phyloP scores from a whole-genome alignment of 1,140 invertebrate genomes.

The Cotesia vestalis region DNA sequence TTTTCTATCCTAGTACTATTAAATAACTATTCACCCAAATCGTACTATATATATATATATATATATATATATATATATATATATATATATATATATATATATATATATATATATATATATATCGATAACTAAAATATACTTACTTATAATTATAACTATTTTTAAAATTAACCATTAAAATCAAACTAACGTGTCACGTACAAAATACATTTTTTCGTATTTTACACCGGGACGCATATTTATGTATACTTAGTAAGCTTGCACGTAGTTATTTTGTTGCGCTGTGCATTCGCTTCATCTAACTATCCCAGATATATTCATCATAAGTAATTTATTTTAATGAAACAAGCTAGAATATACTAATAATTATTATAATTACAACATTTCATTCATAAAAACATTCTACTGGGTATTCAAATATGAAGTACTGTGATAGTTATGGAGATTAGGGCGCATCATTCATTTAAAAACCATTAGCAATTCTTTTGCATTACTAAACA shows the following conservation, averaged over 20 bases:
- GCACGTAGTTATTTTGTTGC: conserved; percentile 33
- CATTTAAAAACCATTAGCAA: conserved; percentile 23
- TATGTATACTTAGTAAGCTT: conserved; percentile 31
- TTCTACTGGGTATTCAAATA: not conserved
- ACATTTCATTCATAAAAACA: conserved; percentile 11
- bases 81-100: no score
- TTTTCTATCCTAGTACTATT: conserved; percentile 51
- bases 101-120: no score
- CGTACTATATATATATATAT: no score
- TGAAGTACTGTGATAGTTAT: conserved; percentile 23
- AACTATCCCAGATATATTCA: not conserved
- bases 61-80: no score
- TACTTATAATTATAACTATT: conserved; percentile 21
- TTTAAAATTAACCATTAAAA: not conserved
- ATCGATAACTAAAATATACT: not conserved
- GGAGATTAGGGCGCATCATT: conserved; percentile 29
- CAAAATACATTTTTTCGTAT: conserved; percentile 20
- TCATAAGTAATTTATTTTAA: no score
- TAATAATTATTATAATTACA: not conserved
- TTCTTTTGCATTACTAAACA: not conserved
- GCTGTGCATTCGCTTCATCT: conserved; percentile 35
- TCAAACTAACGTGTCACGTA: not conserved
- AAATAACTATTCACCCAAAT: conserved; percentile 27
- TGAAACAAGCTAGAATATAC: not conserved
- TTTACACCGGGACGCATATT: conserved; percentile 20